These are phyloP conservation scores for Girardia tigrina DNA, from an alignment of 2,888 invertebrate genomes.

Conservation along the genomic window DNA sequence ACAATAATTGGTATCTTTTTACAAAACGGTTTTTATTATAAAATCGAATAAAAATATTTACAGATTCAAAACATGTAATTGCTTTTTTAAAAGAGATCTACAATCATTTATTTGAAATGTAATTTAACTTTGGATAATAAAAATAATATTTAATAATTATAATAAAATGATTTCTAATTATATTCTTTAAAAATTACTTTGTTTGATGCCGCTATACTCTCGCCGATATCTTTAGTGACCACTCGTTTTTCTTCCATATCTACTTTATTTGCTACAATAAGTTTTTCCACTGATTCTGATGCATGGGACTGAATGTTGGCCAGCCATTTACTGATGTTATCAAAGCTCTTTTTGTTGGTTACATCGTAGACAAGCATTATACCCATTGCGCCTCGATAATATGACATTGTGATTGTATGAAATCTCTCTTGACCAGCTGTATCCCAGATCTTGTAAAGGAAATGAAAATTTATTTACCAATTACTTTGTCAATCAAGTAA, in stretches of 20 bases:
- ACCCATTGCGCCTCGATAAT: conserved; percentile 94
- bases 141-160: too few species aligned
- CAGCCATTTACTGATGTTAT: conserved; percentile 86
- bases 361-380: conserved; percentile 84
- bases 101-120: too few species aligned
- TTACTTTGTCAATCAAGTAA: too few species aligned
- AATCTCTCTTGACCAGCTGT: conserved; percentile 94
- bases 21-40: too few species aligned
- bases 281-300: conserved; percentile 86
- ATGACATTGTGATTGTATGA: conserved; percentile 93
- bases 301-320: conserved; percentile 90
- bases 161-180: too few species aligned
- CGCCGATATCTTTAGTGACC: conserved; percentile 31
- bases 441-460: conserved; percentile 56
- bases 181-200: too few species aligned
- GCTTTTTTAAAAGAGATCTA: too few species aligned
- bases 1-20: too few species aligned
- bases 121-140: too few species aligned
- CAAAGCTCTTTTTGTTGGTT: conserved; percentile 82
- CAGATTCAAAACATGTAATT: too few species aligned
- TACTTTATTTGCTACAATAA: conserved; percentile 88
- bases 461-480: too few species aligned
- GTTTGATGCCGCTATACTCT: not conserved
- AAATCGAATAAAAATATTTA: too few species aligned
- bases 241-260: conserved; percentile 75